These are phyloP conservation scores for Eidolon dupreanum DNA, from an alignment of 2,797 vertebrate species.

Conservation along the genomic window DNA sequence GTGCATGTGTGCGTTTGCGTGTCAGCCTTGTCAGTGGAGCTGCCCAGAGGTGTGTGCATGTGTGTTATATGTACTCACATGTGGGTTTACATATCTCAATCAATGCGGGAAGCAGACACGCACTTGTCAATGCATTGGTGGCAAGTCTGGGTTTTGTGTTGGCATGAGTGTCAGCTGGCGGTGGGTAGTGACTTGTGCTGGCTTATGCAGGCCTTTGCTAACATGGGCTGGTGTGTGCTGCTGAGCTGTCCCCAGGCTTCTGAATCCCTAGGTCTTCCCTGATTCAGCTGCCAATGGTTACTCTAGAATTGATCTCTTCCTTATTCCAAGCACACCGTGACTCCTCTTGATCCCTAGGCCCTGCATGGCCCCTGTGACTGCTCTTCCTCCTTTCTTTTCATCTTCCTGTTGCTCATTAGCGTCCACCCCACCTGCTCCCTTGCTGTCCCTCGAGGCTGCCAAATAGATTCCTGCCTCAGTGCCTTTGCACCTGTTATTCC, in stretches of 20 bases:
- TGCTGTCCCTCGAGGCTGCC: not conserved
- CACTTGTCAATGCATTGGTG: rapidly evolving
- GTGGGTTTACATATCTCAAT: not conserved
- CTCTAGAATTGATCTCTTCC: not conserved
- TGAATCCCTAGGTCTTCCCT: not conserved
- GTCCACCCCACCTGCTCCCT: not conserved
- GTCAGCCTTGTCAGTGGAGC: not conserved
- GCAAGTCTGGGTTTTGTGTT: not conserved
- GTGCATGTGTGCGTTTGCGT: rapidly evolving
- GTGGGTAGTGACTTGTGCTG: not conserved
- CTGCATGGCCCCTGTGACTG: not conserved
- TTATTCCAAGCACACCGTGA: not conserved
- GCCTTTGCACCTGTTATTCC: not conserved
- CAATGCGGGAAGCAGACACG: rapidly evolving
- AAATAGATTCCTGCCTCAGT: not conserved
- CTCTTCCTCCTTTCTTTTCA: not conserved
- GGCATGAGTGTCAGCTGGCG: not conserved
- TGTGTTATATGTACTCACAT: rapidly evolving
- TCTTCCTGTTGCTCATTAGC: not conserved
- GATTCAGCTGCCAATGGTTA: not conserved
- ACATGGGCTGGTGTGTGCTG: not conserved
- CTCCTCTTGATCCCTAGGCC: not conserved
- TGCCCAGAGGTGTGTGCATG: not conserved
- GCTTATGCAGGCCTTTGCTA: not conserved
- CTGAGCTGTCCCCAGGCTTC: not conserved